A percentile compares a stretch with the other conserved stretches of the same genome.
Evolutionary conservation across 2,797 vertebrate species (phyloP).

Genomic region (Ctenosaura bakeri): DNA sequence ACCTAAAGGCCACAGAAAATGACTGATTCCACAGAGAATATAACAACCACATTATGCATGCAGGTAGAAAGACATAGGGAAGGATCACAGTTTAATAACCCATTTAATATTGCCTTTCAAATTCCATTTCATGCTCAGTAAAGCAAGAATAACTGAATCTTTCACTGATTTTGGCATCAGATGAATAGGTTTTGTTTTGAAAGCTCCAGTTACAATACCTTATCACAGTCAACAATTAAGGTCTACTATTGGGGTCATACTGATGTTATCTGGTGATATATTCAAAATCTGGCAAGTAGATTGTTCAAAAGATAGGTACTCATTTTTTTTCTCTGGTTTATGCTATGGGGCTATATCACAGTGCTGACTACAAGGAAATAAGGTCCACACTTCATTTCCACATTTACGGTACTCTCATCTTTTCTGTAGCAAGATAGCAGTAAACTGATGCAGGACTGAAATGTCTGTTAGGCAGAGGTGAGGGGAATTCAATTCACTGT

Average conservation of each 20-base stretch:
- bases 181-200: conserved; percentile 80
- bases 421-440: conserved; percentile 55
- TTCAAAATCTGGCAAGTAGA: conserved; percentile 26
- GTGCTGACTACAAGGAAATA: conserved; percentile 15
- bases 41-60: conserved; percentile 59
- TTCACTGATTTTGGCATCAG: conserved; percentile 74
- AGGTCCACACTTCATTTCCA: conserved; percentile 7
- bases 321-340: conserved; percentile 15
- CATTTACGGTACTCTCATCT: conserved; percentile 19
- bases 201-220: conserved; percentile 64
- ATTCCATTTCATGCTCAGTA: conserved; percentile 86
- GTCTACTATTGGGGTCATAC: conserved; percentile 50
- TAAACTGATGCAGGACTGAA: conserved; percentile 51
- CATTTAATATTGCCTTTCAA: conserved; percentile 82
- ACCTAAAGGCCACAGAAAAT: conserved; percentile 60
- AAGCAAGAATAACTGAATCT: conserved; percentile 82
- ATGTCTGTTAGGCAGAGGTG: conserved; percentile 49
- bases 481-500: conserved; percentile 70
- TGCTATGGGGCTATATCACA: conserved; percentile 36
- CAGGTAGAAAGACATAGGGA: conserved; percentile 68
- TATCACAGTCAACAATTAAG: conserved; percentile 61
- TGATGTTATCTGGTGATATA: conserved; percentile 37
- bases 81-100: conserved; percentile 84
- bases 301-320: conserved; percentile 3
- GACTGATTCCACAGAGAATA: conserved; percentile 54